phyloP scores from a whole-genome alignment of 2,888 invertebrate species.

The Aproaerema taeniolella region DNA sequence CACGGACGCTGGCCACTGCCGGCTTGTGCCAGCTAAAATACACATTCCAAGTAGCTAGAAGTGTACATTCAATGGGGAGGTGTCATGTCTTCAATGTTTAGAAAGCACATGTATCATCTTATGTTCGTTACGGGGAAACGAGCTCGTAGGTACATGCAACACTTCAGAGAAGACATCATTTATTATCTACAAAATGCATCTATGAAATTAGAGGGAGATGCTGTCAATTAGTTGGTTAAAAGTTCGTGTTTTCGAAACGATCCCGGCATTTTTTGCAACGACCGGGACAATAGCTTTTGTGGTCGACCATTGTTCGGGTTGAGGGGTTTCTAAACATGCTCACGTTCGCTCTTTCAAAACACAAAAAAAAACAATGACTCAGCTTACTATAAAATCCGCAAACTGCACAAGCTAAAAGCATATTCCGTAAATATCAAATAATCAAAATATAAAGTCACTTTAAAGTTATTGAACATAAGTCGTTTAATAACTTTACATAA shows the following conservation, averaged over 20 bases:
- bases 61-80: conserved; percentile 39
- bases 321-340: conserved; percentile 52
- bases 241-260: conserved; percentile 23
- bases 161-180: too few relatives aligned
- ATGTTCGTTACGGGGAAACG: too few relatives aligned
- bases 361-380: conserved; percentile 12
- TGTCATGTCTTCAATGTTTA: conserved; percentile 43
- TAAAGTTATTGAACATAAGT: too few relatives aligned
- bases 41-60: conserved; percentile 50
- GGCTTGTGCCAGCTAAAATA: conserved; percentile 42
- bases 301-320: conserved; percentile 47
- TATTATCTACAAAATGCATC: background rate
- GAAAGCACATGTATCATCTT: conserved; percentile 21
- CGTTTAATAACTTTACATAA: conserved; percentile 14
- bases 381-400: background rate
- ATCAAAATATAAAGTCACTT: background rate
- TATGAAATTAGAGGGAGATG: background rate
- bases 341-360: conserved; percentile 10
- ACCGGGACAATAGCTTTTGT: conserved; percentile 47
- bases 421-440: background rate
- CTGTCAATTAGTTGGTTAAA: conserved; percentile 4
- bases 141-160: too few relatives aligned
- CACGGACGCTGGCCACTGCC: conserved; percentile 38
- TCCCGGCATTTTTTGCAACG: conserved; percentile 6
- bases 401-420: conserved; percentile 2